Evolutionary conservation across 92 coral and sea anemone genomes (phyloP), one percentile per base, ranked within the genome.

Genomic region (Heliopora coerulea): DNA sequence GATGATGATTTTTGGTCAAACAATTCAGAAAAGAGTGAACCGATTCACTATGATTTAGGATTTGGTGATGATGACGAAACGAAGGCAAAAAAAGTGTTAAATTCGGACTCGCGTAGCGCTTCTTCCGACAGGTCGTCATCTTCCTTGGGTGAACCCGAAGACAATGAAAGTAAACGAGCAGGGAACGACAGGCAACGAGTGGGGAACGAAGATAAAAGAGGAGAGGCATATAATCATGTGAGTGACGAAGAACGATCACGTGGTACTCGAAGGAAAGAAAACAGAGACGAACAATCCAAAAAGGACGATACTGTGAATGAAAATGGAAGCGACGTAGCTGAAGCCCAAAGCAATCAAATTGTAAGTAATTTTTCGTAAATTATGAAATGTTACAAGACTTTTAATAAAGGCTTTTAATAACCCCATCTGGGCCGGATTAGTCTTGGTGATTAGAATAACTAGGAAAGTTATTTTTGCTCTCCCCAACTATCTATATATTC

Each of bases 1-100:
- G 54, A 80, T 29, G 85, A 72, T 14, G 65, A 81, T 30, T 70
- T 70, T 70, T 70, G 77, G 77, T 70, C 77, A 1, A 58, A 24
- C 14, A 37, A 24, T 30, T 52, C 62, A 5, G 77, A 54, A 23
- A 70, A 54, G 31, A 18, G 49, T 29, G 77, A 70, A 34, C 77
- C 44, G 4, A 70, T 70, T 11, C 62, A 52, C 32, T 54, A 70
- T 54, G 77, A 70, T 34, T 70, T 70, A 63, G 64, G 50, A 8
- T 24, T 70, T 7, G 34, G 54, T 24, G 49, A 54, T 14, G 49
- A 70, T 4, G 50, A 56, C 18, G 25, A 25, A 3, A 18, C 39
- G 25, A 10, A 12, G 20, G 21, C 29, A 0, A 67, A 49, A 32
- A 21, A 67, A 4, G 17, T 23, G 3, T 29, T 3, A 46, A 46